Conservation (phyloP, 2,797 vertebrate genomes). For the Sebastiscus tertius region DNA sequence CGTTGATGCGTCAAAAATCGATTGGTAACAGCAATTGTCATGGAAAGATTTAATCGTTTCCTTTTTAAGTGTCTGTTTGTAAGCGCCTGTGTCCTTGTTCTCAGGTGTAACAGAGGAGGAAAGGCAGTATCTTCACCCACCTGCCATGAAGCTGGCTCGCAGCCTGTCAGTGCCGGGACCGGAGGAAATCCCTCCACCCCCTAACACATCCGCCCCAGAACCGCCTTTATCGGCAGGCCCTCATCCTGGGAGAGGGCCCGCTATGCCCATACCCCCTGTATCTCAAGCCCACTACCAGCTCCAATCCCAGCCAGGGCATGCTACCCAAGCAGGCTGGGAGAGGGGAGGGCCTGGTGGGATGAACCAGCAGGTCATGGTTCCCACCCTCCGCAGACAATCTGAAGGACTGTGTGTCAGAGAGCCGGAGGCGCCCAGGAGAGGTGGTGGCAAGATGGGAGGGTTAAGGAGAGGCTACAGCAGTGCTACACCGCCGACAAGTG, state of each 20-base stretch:
- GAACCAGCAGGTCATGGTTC: slow-evolving; percentile 74
- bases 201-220: slow-evolving; percentile 91
- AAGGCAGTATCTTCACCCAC: slow-evolving; percentile 89
- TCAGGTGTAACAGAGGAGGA: slow-evolving; percentile 92
- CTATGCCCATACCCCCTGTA: slow-evolving; percentile 77
- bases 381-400: slow-evolving; percentile 77
- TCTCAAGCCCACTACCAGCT: slow-evolving; percentile 74
- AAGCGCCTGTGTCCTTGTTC: slow-evolving; percentile 21
- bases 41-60: background rate
- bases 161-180: slow-evolving; percentile 93
- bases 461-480: slow-evolving; percentile 86
- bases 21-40: slow-evolving; percentile 83
- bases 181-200: slow-evolving; percentile 93
- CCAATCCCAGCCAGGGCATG: slow-evolving; percentile 73
- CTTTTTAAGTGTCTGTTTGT: slow-evolving; percentile 9
- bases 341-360: slow-evolving; percentile 68
- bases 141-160: slow-evolving; percentile 91
- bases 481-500: slow-evolving; percentile 81
- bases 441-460: slow-evolving; percentile 82
- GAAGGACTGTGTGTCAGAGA: slow-evolving; percentile 73
- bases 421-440: slow-evolving; percentile 73
- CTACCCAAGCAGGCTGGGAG: slow-evolving; percentile 74
- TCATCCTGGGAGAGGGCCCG: slow-evolving; percentile 75
- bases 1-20: slow-evolving; percentile 93
- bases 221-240: slow-evolving; percentile 89